Base-by-base conservation (phyloP, 2,113 vertebrate genomes). In the Dolichallabes microphthalmus region DNA sequence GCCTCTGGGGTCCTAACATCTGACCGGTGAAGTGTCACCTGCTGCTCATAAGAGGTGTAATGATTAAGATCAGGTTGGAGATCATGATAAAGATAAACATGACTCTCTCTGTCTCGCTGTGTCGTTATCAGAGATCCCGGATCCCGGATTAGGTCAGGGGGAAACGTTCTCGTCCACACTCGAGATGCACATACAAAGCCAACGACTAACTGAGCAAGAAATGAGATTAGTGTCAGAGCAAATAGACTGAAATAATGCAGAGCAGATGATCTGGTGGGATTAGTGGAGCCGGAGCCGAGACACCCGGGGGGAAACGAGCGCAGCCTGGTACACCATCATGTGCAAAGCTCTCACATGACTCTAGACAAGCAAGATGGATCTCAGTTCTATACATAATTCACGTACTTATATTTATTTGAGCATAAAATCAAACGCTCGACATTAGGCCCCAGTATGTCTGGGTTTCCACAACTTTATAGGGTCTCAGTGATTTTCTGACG, bases 151-250 rank as follows among this genome's bases (percentile, higher is more conserved):
- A 71, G 32, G 55, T 80, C 32, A 63, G 17, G 4, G 4, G 17
- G 60, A 81, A 74, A 45, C 58, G 39, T 35, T 15, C 53, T 82
- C 83, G 52, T 71, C 20, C 30, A 57, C 19, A 7, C 32, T 39
- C 12, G 27, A 68, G 50, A 81, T 57, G 53, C 13, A 17, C 50
- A 86, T 74, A 17, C 87, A 82, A 74, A 88, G 82, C 73, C 71
- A 77, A 87, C 82, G 68, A 78, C 82, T 85, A 90, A 89, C 86
- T 60, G 57, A 88, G 85, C 83, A 83, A 85, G 82, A 91, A 87
- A 90, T 80, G 55, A 84, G 86, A 90, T 91, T 89, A 76, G 66
- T 69, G 82, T 75, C 77, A 35, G 78, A 45, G 85, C 88, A 88
- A 92, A 87, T 89, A 82, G 64, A 87, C 82, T 87, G 75, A n/a